Base-by-base conservation (phyloP, 1,140 invertebrate species). In the Belonocnema kinseyi region DNA sequence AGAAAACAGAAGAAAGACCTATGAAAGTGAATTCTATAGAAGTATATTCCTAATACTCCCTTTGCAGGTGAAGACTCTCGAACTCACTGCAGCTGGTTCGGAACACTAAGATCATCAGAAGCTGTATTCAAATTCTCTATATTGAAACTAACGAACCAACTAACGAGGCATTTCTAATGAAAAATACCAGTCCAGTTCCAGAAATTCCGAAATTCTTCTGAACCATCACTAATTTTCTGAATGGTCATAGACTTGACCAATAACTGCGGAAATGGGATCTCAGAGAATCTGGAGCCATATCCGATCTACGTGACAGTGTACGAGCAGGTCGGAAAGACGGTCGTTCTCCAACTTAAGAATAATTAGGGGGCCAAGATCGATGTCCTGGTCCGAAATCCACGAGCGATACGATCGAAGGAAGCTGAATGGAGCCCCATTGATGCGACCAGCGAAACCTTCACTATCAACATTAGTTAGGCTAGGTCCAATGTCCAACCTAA, bases 321-420 rank as follows among this genome's bases (percentile, higher is more conserved):
- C 58, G 13, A 66, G 7, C 21, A 66, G 58, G 21, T 21, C 19
- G 58, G 54, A 52, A 53, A 78, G 70, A 77, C 75, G 74, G 72
- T 71, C 84, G 74, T 88, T 88, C 87, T 88, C 87, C 88, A 88
- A 89, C 87, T 88, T 88, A 86, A 82, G 89, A 91, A 92, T 91
- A 92, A 92, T 92, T 92, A 91, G 88, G 88, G 84, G 83, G 86
- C 85, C 88, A 91, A 90, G 90, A 92, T 91, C 88, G 90, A 92
- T 91, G 88, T 90, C 85, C 85, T 82, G 82, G 84, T 56, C 76
- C 80, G 81, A 87, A 88, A 90, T 89, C 85, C 86, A 87, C 84
- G 85, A 82, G 76, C 81, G 90, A 92, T 92, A 91, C 85, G 84
- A 92, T 92, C 90, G 80, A 82, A 76, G 84, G 83, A 84, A 85